Base-by-base conservation (phyloP, 2,797 vertebrate species). In the Danio choprae region DNA sequence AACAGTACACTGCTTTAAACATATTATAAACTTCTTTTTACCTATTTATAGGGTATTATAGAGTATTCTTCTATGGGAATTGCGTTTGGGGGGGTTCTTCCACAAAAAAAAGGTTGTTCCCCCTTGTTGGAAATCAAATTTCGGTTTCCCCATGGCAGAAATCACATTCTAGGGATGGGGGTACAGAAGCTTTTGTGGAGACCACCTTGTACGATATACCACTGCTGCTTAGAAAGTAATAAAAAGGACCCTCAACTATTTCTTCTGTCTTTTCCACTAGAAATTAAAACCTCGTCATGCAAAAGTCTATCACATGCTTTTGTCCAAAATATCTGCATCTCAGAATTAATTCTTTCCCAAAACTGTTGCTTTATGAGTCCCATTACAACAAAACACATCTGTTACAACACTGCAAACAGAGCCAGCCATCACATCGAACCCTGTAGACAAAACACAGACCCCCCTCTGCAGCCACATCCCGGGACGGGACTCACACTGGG, bases 351-450 rank as follows among this genome's bases (percentile, higher is more conserved):
- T 62, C 48, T 64, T 68, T 75, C 18, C 65, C 50, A 75, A 76
- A 60, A 59, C 11, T 68, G n/a, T 41, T 58, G 46, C 36, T 73
- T 68, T 74, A 74, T 46, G 51, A 80, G 58, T 58, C 55, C 69
- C 53, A 76, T 76, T 83, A 68, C 44, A 56, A 76, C 59, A 68
- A n/a, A 76, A 60, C 53, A 67, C 80, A 84, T 65, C 79, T 82
- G 80, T 80, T 38, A 68, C 71, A 80, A 83, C 63, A 60, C 50
- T 9, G n/a, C 63, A 65, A 43, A 46, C 36, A 62, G n/a, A 29
- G 15, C 62, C 41, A 72, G 50, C 36, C n/a, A 18, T 81, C 44
- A 58, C 29, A 51, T 62, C 71, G 60, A 13, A 58, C 46, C 16
- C 46, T 70, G 60, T 63, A 81, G 79, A 75, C 80, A 81, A 38